These are phyloP conservation scores for Scrobipalpa atriplicella DNA, from an alignment of 2,888 invertebrate genomes.

Conservation along the genomic window DNA sequence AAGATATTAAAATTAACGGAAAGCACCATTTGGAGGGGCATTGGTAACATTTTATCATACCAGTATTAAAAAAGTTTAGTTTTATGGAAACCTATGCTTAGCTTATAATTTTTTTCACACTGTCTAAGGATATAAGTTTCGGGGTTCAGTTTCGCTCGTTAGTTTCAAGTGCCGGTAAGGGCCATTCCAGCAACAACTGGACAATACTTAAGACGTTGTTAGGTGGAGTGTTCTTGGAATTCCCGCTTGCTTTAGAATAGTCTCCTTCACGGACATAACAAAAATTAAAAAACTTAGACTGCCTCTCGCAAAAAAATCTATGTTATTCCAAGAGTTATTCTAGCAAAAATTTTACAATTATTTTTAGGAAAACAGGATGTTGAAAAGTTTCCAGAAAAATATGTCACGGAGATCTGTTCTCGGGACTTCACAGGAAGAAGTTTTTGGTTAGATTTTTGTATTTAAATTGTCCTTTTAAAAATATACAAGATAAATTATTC, in stretches of 20 bases:
- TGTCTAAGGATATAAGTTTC: not conserved
- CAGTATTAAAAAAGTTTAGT: too few species aligned
- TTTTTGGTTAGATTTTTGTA: conserved; percentile 55
- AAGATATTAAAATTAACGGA: too few species aligned
- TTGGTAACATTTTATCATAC: too few species aligned
- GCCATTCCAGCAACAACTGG: conserved; percentile 4
- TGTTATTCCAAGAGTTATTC: not conserved
- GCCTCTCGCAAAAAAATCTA: not conserved
- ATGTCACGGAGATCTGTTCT: conserved; percentile 38
- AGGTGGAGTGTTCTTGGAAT: conserved; percentile 43
- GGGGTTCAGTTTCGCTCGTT: conserved; percentile 19
- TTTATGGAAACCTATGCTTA: too few species aligned
- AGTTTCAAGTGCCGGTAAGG: conserved; percentile 13
- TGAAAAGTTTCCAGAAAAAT: not conserved
- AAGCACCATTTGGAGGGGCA: too few species aligned
- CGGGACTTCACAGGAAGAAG: conserved; percentile 69
- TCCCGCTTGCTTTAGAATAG: not conserved
- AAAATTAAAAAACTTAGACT: not conserved
- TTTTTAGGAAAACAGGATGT: not conserved
- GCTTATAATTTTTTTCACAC: not conserved
- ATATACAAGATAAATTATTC: not conserved
- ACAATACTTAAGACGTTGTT: conserved; percentile 17
- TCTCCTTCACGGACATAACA: too few species aligned
- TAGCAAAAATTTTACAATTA: not conserved
- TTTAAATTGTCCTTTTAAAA: not conserved